A percentile compares a stretch with the other conserved stretches of the same genome.
phyloP scores from a whole-genome alignment of 2,797 vertebrate genomes.

The Apodemus agrarius region DNA sequence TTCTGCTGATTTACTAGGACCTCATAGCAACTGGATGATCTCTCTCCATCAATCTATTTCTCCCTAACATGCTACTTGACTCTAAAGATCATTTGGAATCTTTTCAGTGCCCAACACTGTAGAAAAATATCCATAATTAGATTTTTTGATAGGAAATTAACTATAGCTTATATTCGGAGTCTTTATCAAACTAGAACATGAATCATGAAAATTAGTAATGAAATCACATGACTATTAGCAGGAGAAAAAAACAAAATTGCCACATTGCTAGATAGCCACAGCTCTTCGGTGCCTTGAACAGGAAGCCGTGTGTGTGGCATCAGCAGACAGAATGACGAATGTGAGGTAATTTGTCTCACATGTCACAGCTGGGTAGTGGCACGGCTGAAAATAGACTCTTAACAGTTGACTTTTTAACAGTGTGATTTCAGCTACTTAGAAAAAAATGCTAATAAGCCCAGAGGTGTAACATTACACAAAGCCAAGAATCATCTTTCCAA shows the following conservation, averaged over 20 bases:
- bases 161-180: neutral
- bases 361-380: neutral
- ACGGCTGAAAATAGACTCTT: slow-evolving; percentile 51
- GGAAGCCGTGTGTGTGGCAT: neutral
- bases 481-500: slow-evolving; percentile 48
- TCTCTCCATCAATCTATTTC: neutral
- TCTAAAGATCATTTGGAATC: neutral
- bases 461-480: slow-evolving; percentile 55
- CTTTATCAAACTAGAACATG: neutral
- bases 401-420: slow-evolving; percentile 43
- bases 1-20: neutral
- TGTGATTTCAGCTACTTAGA: slow-evolving; percentile 68
- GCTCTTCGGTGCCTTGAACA: neutral
- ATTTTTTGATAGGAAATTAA: neutral
- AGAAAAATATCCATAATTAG: slow-evolving; percentile 15
- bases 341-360: slow-evolving; percentile 37
- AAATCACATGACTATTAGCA: slow-evolving; percentile 21
- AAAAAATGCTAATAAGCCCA: slow-evolving; percentile 67
- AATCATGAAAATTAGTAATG: slow-evolving; percentile 30
- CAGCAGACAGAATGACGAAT: neutral
- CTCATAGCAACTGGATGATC: neutral
- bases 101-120: neutral
- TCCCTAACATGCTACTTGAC: neutral
- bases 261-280: neutral
- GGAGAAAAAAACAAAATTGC: slow-evolving; percentile 22